A percentile compares a stretch with the other conserved stretches of the same genome.
These are phyloP conservation scores for Pipa parva DNA, from an alignment of 2,113 vertebrate species.

Conservation along the genomic window DNA sequence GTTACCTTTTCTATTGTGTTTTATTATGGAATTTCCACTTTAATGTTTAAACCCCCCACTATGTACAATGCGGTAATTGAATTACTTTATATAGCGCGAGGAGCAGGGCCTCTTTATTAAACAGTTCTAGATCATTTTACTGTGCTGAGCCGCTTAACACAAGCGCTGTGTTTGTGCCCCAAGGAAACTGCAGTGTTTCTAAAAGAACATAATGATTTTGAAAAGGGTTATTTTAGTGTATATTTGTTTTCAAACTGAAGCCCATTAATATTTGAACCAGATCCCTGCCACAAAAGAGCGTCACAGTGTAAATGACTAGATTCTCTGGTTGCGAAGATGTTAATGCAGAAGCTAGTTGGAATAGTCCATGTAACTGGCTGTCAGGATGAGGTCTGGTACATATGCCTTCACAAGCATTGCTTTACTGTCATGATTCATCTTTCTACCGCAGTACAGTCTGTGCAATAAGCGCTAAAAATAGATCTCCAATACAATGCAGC, in stretches of 20 bases:
- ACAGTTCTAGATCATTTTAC: not conserved
- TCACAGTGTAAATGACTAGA: not conserved
- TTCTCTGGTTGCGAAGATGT: constrained; percentile 1
- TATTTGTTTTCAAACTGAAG: constrained; percentile 14
- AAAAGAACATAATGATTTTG: constrained; percentile 21
- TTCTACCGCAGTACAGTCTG: constrained; percentile 34
- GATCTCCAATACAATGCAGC: constrained; percentile 31
- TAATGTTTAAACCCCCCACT: no score
- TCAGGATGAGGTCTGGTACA: constrained; percentile 27
- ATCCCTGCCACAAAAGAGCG: not conserved
- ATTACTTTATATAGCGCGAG: constrained; percentile 3
- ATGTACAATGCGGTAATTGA: constrained; percentile 7
- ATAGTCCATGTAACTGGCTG: not conserved
- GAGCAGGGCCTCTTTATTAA: not conserved
- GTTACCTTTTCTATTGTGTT: no score
- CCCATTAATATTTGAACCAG: constrained; percentile 1
- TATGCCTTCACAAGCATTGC: constrained; percentile 31
- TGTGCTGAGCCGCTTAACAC: not conserved
- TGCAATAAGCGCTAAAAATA: constrained; percentile 36
- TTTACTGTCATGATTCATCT: constrained; percentile 40
- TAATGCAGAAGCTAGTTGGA: not conserved
- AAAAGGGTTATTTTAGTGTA: constrained; percentile 14
- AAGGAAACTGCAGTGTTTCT: constrained; percentile 7
- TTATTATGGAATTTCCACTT: no score
- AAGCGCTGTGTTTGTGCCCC: constrained; percentile 25